phyloP scores from a whole-genome alignment of 1,140 invertebrate species.

The Centruroides vittatus region DNA sequence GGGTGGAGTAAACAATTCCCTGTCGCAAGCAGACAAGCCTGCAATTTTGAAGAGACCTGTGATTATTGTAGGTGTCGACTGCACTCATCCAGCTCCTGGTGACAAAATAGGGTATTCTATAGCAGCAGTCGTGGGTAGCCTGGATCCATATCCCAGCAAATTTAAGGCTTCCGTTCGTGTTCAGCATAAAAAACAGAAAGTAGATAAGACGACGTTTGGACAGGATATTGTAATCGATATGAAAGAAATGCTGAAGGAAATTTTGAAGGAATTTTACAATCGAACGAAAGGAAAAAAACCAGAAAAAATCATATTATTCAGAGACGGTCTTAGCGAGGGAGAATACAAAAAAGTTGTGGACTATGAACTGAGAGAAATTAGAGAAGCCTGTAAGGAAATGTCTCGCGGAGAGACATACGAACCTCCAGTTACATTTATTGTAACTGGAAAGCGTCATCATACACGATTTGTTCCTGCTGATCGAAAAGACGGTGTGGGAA shows the following conservation, averaged over 20 bases:
- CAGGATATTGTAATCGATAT: conserved; percentile 35
- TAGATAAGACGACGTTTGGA: neutral
- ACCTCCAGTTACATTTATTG: conserved; percentile 17
- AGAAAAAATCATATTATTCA: conserved; percentile 28
- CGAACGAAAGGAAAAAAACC: conserved; percentile 17
- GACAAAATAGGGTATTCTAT: conserved; percentile 38
- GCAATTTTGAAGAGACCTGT: too few relatives aligned
- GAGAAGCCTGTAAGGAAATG: neutral
- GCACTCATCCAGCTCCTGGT: too few relatives aligned
- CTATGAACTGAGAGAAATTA: conserved; percentile 15
- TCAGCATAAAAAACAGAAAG: conserved; percentile 3
- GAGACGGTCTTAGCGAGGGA: conserved; percentile 36
- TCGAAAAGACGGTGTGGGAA: conserved; percentile 18
- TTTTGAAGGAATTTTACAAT: conserved; percentile 30
- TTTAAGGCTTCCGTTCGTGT: conserved; percentile 8
- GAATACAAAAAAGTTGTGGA: conserved; percentile 27
- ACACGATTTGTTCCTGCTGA: conserved; percentile 15
- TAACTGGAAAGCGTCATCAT: conserved; percentile 19
- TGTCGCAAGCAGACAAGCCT: too few relatives aligned
- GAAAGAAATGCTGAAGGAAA: conserved; percentile 46
- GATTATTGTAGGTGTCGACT: too few relatives aligned
- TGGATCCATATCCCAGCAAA: conserved; percentile 4
- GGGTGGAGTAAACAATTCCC: too few relatives aligned
- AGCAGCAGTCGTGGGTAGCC: conserved; percentile 43
- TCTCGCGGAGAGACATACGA: conserved; percentile 28